Evolutionary conservation across 2,888 invertebrate genomes (phyloP).

Genomic region (Notocelia uddmanniana): DNA sequence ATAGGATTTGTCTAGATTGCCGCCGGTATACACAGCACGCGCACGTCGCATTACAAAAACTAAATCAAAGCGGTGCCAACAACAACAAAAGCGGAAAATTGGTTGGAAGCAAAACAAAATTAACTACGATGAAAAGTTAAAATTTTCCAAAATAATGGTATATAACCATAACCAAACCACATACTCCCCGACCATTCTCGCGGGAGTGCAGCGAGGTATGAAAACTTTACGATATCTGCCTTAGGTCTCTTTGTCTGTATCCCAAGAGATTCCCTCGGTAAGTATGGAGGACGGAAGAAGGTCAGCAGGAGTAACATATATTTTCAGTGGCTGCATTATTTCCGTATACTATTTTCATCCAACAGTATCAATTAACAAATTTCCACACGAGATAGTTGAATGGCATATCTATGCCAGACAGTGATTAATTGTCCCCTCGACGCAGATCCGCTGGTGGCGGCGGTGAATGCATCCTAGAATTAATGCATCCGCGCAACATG

Average conservation of each 20-base stretch:
- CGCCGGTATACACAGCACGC: conserved; percentile 59
- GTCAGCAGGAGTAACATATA: conserved; percentile 2
- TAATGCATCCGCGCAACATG: conserved; percentile 42
- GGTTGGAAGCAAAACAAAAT: conserved; percentile 7
- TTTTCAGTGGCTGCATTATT: conserved; percentile 17
- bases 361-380: conserved; percentile 17
- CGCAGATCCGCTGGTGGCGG: conserved; percentile 49
- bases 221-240: conserved; percentile 11
- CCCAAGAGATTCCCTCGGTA: conserved; percentile 1
- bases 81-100: conserved; percentile 58
- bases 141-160: conserved; percentile 13
- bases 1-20: conserved; percentile 76
- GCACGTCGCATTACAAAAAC: conserved; percentile 66
- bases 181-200: not conserved
- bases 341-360: conserved; percentile 21
- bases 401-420: conserved; percentile 53
- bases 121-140: conserved; percentile 3
- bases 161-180: not conserved
- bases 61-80: conserved; percentile 57
- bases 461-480: no score
- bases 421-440: conserved; percentile 57
- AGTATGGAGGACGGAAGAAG: not conserved
- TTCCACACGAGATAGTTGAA: conserved; percentile 28
- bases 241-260: not conserved
- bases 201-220: conserved; percentile 1